A percentile compares a stretch with the other conserved stretches of the same genome.
These are phyloP conservation scores for Aphaenogaster floridana DNA, from an alignment of 1,140 invertebrate genomes.

Conservation along the genomic window DNA sequence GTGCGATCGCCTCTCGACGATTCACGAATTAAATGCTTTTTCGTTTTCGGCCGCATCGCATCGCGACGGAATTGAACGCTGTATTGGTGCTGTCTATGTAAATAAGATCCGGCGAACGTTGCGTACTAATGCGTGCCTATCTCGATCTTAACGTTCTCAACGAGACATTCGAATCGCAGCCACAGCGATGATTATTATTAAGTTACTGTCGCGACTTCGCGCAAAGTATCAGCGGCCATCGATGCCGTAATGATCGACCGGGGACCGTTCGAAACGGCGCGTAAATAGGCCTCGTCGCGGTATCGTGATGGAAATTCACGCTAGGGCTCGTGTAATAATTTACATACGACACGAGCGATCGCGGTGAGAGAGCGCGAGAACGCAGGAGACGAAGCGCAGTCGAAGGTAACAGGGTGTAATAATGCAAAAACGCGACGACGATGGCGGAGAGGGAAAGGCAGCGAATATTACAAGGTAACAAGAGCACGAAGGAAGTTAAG, in stretches of 20 bases:
- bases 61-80: constrained; percentile 24
- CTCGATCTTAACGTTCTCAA: constrained; percentile 36
- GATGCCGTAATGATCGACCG: constrained; percentile 37
- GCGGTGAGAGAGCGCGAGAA: neutral
- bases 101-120: constrained; percentile 34
- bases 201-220: constrained; percentile 38
- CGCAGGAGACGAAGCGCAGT: constrained; percentile 25
- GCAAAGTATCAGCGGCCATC: constrained; percentile 28
- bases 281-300: constrained; percentile 38
- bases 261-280: constrained; percentile 8
- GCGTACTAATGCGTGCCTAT: constrained; percentile 19
- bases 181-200: constrained; percentile 54
- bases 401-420: constrained; percentile 66
- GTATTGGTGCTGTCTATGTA: constrained; percentile 33
- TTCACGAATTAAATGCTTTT: constrained; percentile 9
- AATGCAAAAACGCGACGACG: constrained; percentile 67
- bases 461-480: constrained; percentile 68
- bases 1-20: neutral
- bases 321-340: constrained; percentile 51
- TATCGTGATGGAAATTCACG: constrained; percentile 56
- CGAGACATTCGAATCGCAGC: constrained; percentile 44
- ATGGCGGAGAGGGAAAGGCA: constrained; percentile 2
- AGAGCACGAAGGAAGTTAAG: constrained; percentile 63
- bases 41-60: constrained; percentile 1
- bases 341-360: constrained; percentile 27